Evolutionary conservation across 2,797 vertebrate genomes (phyloP).

Genomic region (Orientallactaga sibirica): DNA sequence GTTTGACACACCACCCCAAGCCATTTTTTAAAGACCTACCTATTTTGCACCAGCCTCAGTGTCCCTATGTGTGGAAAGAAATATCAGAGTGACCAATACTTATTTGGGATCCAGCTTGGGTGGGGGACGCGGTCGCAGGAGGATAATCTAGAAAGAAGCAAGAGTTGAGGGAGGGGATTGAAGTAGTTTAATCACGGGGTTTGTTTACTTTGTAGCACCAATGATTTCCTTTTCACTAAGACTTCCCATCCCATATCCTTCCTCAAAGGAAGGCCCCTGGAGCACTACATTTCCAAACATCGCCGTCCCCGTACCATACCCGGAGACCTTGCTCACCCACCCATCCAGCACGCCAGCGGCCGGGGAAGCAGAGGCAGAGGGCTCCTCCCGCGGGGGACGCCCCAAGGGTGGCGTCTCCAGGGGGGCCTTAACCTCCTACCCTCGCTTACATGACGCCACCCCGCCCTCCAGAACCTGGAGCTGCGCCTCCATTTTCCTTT

Average conservation of each 20-base stretch:
- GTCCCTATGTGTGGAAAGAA: conserved; percentile 18
- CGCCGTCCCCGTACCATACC: neutral
- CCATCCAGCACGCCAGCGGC: conserved; percentile 29
- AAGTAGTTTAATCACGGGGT: neutral
- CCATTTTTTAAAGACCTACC: neutral
- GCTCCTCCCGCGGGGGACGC: neutral
- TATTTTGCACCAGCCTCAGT: conserved; percentile 9
- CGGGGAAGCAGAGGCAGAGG: neutral
- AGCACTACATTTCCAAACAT: conserved; percentile 6
- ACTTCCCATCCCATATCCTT: conserved; percentile 28
- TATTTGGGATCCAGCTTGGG: neutral
- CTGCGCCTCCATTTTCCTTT: conserved; percentile 79
- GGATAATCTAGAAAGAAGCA: conserved; percentile 40
- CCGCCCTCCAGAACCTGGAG: conserved; percentile 54
- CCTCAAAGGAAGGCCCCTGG: conserved; percentile 59
- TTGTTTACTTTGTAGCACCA: conserved; percentile 30
- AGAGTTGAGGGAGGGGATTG: neutral
- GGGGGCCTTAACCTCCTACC: conserved; percentile 64
- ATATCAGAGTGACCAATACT: conserved; percentile 1
- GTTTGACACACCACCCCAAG: neutral
- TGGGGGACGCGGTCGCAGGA: conserved; percentile 11
- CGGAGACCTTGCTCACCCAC: conserved; percentile 9
- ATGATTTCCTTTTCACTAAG: conserved; percentile 11
- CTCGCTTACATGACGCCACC: conserved; percentile 59
- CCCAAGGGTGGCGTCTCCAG: conserved; percentile 20